A percentile compares a stretch with the other conserved stretches of the same genome.
Conservation (phyloP, 2,797 vertebrate genomes). For the Podargus strigoides region DNA sequence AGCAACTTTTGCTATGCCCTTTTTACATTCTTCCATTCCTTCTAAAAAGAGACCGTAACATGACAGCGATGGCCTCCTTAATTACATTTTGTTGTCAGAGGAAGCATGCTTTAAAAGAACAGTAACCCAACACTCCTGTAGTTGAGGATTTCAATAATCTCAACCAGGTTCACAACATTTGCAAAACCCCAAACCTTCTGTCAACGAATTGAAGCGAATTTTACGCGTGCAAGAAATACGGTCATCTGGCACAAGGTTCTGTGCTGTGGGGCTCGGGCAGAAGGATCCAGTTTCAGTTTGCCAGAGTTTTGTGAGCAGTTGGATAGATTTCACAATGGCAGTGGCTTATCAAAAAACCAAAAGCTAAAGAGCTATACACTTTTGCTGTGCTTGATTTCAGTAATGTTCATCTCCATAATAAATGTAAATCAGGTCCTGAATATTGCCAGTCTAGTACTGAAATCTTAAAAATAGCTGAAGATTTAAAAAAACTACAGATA, state of each 20-base stretch:
- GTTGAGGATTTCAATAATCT: slow-evolving; percentile 50
- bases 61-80: slow-evolving; percentile 53
- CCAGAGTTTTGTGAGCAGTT: slow-evolving; percentile 26
- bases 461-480: background rate
- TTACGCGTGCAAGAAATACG: slow-evolving; percentile 29
- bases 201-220: slow-evolving; percentile 37
- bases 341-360: background rate
- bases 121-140: slow-evolving; percentile 55
- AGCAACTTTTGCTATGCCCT: slow-evolving; percentile 49
- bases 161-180: slow-evolving; percentile 57
- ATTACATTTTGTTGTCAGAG: slow-evolving; percentile 70
- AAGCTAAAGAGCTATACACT: background rate
- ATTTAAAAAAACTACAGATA: background rate
- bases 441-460: background rate
- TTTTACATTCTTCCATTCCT: slow-evolving; percentile 47
- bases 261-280: background rate
- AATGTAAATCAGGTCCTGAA: background rate
- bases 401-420: background rate
- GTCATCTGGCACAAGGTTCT: slow-evolving; percentile 23
- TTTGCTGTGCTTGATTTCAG: background rate
- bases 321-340: background rate
- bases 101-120: slow-evolving; percentile 61
- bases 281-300: slow-evolving; percentile 42
- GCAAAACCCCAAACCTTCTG: slow-evolving; percentile 55
- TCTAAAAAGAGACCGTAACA: slow-evolving; percentile 53